phyloP scores from a whole-genome alignment of 2,113 vertebrate species.

The Pluvialis apricaria region DNA sequence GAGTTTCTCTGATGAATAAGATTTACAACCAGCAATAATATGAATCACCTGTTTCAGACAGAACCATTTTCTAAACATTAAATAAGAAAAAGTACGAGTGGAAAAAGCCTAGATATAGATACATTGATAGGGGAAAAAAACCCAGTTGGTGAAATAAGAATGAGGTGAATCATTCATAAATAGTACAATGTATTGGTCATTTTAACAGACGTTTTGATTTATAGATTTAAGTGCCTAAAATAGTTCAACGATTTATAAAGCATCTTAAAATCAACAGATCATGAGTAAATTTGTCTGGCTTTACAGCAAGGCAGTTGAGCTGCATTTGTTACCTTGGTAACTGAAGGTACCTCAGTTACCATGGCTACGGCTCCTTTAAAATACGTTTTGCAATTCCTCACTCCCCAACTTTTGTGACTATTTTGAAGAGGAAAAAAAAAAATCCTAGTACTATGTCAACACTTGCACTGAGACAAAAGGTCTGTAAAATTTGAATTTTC shows the following conservation, averaged over 20 bases:
- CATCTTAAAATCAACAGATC: slow-evolving; percentile 72
- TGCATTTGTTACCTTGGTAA: slow-evolving; percentile 74
- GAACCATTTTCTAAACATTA: not conserved
- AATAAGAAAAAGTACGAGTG: not conserved
- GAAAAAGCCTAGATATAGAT: not conserved
- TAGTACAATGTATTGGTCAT: slow-evolving; percentile 35
- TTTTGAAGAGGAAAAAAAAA: slow-evolving; percentile 2
- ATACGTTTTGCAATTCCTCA: slow-evolving; percentile 56
- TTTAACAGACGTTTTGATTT: slow-evolving; percentile 68
- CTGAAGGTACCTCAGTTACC: slow-evolving; percentile 70
- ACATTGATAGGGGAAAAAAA: not conserved
- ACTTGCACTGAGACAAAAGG: not conserved
- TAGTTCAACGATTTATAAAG: slow-evolving; percentile 69
- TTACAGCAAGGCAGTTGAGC: slow-evolving; percentile 66
- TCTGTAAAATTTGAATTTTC: not conserved
- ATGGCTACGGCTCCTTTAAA: slow-evolving; percentile 69
- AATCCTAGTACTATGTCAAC: not conserved
- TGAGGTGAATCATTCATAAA: slow-evolving; percentile 62
- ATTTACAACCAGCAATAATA: not conserved
- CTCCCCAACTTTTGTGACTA: slow-evolving; percentile 43
- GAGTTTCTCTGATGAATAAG: not conserved
- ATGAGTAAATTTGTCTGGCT: slow-evolving; percentile 74
- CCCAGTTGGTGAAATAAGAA: slow-evolving; percentile 38
- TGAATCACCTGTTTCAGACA: not conserved
- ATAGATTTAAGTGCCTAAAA: slow-evolving; percentile 68